Conservation (phyloP, 2,113 vertebrate species). For the Rynchops niger region DNA sequence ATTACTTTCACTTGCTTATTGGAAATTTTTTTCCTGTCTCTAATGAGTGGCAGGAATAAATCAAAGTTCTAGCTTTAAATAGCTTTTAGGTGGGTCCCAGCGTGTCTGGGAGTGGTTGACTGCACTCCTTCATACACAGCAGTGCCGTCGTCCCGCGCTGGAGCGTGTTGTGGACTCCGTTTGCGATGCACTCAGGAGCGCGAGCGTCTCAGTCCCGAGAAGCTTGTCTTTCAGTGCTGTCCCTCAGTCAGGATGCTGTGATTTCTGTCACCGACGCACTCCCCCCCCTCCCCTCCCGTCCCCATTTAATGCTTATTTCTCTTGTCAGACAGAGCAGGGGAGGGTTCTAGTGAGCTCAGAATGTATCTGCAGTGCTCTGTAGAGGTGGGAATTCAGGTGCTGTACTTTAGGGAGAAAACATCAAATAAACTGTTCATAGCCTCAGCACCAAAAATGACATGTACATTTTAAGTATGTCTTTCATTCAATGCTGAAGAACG, state of each 20-base stretch:
- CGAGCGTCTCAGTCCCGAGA: accelerated
- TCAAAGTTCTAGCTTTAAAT: neutral
- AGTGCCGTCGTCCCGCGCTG: accelerated
- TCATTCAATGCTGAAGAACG: neutral
- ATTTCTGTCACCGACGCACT: no score
- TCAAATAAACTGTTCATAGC: neutral
- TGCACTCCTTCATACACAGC: neutral
- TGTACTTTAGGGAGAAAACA: neutral
- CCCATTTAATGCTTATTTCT: neutral
- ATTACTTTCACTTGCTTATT: neutral
- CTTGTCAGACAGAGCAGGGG: neutral
- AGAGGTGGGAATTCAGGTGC: neutral
- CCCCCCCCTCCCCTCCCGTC: no score
- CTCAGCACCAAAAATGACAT: neutral
- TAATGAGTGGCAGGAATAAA: neutral
- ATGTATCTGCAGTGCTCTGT: neutral
- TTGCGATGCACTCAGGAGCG: accelerated
- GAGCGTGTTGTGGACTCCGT: accelerated
- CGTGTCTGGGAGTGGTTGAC: no score
- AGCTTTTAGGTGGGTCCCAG: neutral
- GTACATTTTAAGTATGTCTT: neutral
- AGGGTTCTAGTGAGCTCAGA: neutral
- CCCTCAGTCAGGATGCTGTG: neutral
- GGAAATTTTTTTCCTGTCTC: neutral
- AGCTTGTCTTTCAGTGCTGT: neutral